phyloP scores from a whole-genome alignment of 1,140 invertebrate genomes.

The Drosophila kepulauana region DNA sequence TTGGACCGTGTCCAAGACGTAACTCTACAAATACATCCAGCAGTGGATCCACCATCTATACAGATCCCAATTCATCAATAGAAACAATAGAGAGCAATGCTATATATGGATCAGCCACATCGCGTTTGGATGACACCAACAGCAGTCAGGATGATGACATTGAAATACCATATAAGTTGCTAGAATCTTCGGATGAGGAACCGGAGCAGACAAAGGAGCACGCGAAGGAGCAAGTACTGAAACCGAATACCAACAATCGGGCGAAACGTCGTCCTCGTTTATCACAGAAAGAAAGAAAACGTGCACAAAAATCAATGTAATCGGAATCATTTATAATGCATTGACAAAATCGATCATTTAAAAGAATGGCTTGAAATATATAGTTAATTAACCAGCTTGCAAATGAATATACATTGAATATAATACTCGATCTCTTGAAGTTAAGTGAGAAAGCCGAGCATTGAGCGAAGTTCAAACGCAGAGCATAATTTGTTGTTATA shows the following conservation, averaged over 20 bases:
- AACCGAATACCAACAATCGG: neutral
- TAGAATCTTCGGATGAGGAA: neutral
- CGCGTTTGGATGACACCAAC: conserved; percentile 9
- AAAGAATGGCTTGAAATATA: too few species aligned
- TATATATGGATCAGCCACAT: neutral
- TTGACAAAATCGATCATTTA: too few species aligned
- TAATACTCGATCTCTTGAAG: too few species aligned
- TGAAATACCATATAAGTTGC: conserved; percentile 11
- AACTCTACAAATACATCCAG: neutral
- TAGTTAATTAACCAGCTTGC: too few species aligned
- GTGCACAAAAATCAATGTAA: too few species aligned
- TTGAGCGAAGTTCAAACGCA: too few species aligned
- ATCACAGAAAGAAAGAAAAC: neutral
- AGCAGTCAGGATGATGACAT: neutral
- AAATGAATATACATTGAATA: too few species aligned
- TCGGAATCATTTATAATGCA: too few species aligned
- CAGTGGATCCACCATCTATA: neutral
- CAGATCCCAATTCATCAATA: neutral
- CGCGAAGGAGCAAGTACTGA: neutral
- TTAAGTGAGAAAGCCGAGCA: too few species aligned
- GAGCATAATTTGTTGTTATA: too few species aligned
- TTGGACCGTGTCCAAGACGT: conserved; percentile 46
- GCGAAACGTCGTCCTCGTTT: neutral
- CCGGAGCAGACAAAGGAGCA: neutral
- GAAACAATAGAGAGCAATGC: neutral